These are phyloP conservation scores for Ophthalmolycus amberensis DNA, from an alignment of 2,113 vertebrate genomes.

Conservation along the genomic window DNA sequence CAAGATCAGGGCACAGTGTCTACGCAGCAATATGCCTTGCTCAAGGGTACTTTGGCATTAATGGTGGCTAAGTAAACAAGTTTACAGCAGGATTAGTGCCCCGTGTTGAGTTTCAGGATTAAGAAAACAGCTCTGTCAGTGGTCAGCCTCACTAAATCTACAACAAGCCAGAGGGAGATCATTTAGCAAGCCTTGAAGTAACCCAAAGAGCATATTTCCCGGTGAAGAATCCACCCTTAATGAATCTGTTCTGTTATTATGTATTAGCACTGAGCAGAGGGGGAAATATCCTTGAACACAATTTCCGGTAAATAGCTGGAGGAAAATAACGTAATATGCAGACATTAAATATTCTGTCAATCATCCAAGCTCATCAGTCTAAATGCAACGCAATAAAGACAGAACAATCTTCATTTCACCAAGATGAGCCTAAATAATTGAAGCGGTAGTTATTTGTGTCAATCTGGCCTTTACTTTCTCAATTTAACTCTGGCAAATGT, in stretches of 20 bases:
- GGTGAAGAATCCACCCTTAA: not conserved
- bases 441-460: conserved; percentile 71
- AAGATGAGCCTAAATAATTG: conserved; percentile 74
- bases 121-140: conserved; percentile 11
- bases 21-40: not conserved
- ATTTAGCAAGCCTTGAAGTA: conserved; percentile 26
- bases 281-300: conserved; percentile 34
- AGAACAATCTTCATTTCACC: conserved; percentile 60
- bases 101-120: conserved; percentile 38
- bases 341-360: conserved; percentile 65
- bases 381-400: conserved; percentile 39
- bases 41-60: conserved; percentile 23
- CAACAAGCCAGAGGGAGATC: conserved; percentile 14
- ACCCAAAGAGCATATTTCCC: conserved; percentile 11
- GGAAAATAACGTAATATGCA: conserved; percentile 24
- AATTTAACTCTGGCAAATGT: conserved; percentile 58
- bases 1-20: not conserved
- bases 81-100: conserved; percentile 46
- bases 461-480: conserved; percentile 60
- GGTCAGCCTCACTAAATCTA: conserved; percentile 13
- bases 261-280: conserved; percentile 21
- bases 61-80: conserved; percentile 34
- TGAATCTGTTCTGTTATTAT: conserved; percentile 24
- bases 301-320: conserved; percentile 31
- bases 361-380: conserved; percentile 42